Conservation (phyloP, 2,888 invertebrate genomes). For the Drosophila birchii region DNA sequence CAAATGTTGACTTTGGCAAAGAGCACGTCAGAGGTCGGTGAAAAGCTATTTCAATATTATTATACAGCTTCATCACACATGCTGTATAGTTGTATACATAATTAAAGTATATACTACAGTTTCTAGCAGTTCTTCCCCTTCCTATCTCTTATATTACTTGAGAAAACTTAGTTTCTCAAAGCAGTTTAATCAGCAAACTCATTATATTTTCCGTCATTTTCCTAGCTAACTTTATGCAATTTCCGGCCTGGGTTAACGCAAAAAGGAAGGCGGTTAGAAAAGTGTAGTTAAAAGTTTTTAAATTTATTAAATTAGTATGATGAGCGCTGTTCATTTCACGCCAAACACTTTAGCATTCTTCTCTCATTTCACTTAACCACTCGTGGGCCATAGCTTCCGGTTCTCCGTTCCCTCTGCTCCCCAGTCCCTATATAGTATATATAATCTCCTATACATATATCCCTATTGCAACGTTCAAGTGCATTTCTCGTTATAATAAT, state of each 20-base stretch:
- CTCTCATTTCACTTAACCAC: constrained; percentile 24
- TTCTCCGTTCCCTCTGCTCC: background rate
- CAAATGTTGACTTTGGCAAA: constrained; percentile 11
- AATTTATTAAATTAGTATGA: constrained; percentile 75
- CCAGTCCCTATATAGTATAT: background rate
- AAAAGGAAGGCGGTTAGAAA: background rate
- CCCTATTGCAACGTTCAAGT: constrained; percentile 62
- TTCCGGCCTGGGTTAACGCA: background rate
- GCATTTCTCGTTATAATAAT: constrained; percentile 68
- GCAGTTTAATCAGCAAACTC: constrained; percentile 23
- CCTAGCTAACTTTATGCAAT: background rate
- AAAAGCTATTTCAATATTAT: constrained; percentile 3
- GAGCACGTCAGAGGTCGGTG: background rate
- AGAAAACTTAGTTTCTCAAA: background rate
- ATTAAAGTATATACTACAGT: background rate
- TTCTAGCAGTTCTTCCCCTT: background rate
- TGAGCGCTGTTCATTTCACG: constrained; percentile 53
- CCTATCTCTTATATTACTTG: background rate
- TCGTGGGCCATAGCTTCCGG: constrained; percentile 26
- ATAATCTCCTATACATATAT: constrained; percentile 7
- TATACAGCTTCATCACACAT: constrained; percentile 3
- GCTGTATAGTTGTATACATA: background rate
- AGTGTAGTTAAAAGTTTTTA: constrained; percentile 57
- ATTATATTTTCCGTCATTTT: constrained; percentile 14
- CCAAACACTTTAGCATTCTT: constrained; percentile 37